Conservation (phyloP, 1,140 invertebrate genomes). For the Lysiphlebus fabarum region DNA sequence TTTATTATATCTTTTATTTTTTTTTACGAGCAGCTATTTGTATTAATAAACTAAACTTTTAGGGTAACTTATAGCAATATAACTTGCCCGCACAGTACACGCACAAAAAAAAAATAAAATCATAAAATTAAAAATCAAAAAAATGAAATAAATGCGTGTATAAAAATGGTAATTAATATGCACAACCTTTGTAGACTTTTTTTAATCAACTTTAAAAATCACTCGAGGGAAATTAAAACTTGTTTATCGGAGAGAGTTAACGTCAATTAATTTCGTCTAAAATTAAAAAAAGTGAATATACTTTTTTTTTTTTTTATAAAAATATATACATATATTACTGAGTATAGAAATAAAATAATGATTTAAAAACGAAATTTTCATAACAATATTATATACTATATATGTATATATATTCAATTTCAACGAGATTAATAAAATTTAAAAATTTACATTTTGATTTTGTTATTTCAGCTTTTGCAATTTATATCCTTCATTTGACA, state of each 20-base stretch:
- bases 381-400: too few species aligned
- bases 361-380: too few species aligned
- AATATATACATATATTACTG: too few species aligned
- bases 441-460: not conserved
- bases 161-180: constrained; percentile 41
- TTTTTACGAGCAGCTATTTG: constrained; percentile 39
- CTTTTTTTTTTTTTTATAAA: too few species aligned
- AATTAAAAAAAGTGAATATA: too few species aligned
- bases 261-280: too few species aligned
- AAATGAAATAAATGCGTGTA: constrained; percentile 10
- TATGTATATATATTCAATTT: too few species aligned
- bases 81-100: not conserved
- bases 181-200: constrained; percentile 37
- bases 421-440: too few species aligned
- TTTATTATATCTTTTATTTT: constrained; percentile 13
- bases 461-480: too few species aligned
- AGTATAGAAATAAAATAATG: too few species aligned
- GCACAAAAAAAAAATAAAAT: not conserved
- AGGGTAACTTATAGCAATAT: constrained; percentile 2
- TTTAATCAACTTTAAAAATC: constrained; percentile 18
- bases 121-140: not conserved
- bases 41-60: constrained; percentile 46
- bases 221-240: too few species aligned
- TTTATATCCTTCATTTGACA: not conserved
- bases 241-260: too few species aligned